Base-by-base conservation (phyloP, 1,140 invertebrate species). In the Watersipora subatra region DNA sequence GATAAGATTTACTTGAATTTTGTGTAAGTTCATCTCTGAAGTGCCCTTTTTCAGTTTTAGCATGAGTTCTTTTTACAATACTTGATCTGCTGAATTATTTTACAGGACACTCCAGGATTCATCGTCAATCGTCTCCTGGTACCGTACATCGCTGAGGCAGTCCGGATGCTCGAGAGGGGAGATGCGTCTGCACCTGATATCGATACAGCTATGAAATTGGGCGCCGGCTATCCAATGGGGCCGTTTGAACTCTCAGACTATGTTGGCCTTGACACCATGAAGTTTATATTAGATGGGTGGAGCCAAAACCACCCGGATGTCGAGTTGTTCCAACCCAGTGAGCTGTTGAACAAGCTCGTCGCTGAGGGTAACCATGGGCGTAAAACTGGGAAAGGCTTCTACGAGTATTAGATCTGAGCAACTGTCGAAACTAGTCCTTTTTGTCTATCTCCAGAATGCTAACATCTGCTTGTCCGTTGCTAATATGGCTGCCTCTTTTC, bases 321-420 rank as follows among this genome's bases (percentile, higher is more conserved):
- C 73, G 83, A 85, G 0, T 76, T 89, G 0, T 92, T 90, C 78
- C 82, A 85, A 56, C 85, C 87, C 0, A 84, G 84, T 56, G 79
- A 84, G 30, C 69, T 86, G 3, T 67, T 92, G 3, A 82, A 88
- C 65, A 87, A 89, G 75, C 73, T 92, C 63, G 89, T 93, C 1
- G 72, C 79, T 17, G 86, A 91, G 73, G 89, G 89, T 28, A 92
- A 92, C 80, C 77, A 91, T 0, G 92, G 92, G 2, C 78, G 85
- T 1, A 94, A 94, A 77, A 79, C 86, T 58, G 91, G 91, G 1
- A 87, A 92, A 83, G 92, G 92, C 34, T 92, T 91, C 75, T 93
- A 93, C 75, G 87, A 87, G 69, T 90, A 93, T 76, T 74, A 80
- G 25, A 83, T n/a, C n/a, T n/a, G n/a, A n/a, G n/a, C n/a, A n/a